Conservation (phyloP, 2,797 vertebrate species). For the Pristis pectinata region DNA sequence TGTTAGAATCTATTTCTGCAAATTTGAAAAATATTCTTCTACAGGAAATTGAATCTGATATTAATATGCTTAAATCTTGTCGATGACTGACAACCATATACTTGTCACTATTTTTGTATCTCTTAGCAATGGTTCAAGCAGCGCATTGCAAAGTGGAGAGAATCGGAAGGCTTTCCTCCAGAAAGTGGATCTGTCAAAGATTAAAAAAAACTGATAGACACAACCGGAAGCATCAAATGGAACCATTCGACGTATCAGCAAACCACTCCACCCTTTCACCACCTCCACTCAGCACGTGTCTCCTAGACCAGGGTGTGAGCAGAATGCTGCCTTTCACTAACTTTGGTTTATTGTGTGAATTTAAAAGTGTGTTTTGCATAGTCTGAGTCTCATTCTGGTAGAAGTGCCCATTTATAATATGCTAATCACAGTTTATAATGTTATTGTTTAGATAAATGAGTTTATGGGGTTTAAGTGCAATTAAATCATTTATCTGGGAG, state of each 20-base stretch:
- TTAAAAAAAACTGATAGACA: slow-evolving; percentile 50
- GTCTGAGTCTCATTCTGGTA: not conserved
- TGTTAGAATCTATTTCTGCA: no score
- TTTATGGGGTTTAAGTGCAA: slow-evolving; percentile 23
- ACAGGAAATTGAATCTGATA: not conserved
- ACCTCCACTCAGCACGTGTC: not conserved
- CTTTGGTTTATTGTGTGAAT: not conserved
- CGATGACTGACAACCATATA: not conserved
- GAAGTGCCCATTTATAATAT: not conserved
- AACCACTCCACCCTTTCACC: not conserved
- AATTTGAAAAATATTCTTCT: not conserved
- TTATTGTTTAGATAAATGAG: not conserved
- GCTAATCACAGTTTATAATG: not conserved
- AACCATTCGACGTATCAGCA: not conserved
- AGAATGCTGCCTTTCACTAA: not conserved
- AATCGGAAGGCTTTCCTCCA: slow-evolving; percentile 80
- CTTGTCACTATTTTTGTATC: slow-evolving; percentile 36
- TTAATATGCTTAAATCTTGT: not conserved
- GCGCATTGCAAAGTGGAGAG: slow-evolving; percentile 80
- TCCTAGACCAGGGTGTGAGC: not conserved
- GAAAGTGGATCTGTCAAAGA: slow-evolving; percentile 80
- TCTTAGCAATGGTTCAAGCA: slow-evolving; percentile 83
- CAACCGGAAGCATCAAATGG: not conserved
- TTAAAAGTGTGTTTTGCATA: not conserved
- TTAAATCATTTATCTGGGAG: slow-evolving; percentile 6